These are phyloP conservation scores for Drosophila subsilvestris DNA, from an alignment of 2,888 invertebrate genomes.

Conservation along the genomic window DNA sequence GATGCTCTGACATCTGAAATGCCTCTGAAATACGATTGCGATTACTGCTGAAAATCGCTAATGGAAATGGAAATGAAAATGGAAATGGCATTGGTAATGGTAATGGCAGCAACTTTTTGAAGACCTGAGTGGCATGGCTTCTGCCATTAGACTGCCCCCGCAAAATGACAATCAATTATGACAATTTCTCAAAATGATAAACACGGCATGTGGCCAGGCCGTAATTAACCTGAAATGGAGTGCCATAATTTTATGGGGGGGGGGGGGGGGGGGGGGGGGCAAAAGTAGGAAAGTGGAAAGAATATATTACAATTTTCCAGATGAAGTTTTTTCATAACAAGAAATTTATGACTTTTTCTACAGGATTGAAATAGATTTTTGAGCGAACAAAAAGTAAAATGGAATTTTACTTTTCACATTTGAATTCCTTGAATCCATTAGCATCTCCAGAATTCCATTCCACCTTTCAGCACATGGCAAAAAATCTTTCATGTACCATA, in stretches of 20 bases:
- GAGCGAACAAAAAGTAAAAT: too few relatives aligned
- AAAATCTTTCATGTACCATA: constrained; percentile 1
- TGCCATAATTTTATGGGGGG: not conserved
- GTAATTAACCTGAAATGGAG: constrained; percentile 29
- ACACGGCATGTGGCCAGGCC: constrained; percentile 29
- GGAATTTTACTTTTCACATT: too few relatives aligned
- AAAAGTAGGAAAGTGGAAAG: not conserved
- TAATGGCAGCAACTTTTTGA: constrained; percentile 20
- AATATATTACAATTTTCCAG: not conserved
- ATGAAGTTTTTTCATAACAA: constrained; percentile 1
- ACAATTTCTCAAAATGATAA: constrained; percentile 53
- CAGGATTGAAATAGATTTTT: not conserved
- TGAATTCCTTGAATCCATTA: too few relatives aligned
- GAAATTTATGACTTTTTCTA: not conserved
- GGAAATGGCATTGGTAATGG: constrained; percentile 12
- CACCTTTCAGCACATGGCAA: not conserved
- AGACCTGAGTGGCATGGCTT: not conserved
- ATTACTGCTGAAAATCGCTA: constrained; percentile 22
- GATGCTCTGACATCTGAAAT: constrained; percentile 43
- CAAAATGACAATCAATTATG: constrained; percentile 65
- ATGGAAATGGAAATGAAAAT: constrained; percentile 35
- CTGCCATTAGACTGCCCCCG: constrained; percentile 28
- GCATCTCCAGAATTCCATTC: not conserved
- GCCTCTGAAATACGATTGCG: constrained; percentile 11
- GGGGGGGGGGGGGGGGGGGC: too few relatives aligned